A percentile compares a stretch with the other conserved stretches of the same genome.
Evolutionary conservation across 2,888 invertebrate species (phyloP).

Genomic region (Brenthis daphne): DNA sequence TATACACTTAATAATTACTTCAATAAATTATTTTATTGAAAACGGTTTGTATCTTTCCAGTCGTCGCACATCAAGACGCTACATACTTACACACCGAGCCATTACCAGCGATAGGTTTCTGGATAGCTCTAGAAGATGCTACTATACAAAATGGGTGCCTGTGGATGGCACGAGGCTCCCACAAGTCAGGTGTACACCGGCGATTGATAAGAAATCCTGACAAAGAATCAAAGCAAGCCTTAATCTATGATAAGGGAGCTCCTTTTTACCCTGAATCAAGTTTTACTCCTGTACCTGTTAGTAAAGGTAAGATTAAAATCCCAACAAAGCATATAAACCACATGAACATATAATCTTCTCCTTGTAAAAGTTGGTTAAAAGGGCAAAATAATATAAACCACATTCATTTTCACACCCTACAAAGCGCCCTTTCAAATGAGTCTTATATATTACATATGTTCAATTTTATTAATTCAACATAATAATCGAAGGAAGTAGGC

Average conservation of each 20-base stretch:
- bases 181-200: slow-evolving; percentile 90
- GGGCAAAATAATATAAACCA: background rate
- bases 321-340: too few relatives aligned
- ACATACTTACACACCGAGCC: slow-evolving; percentile 94
- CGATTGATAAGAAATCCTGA: slow-evolving; percentile 88
- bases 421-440: too few relatives aligned
- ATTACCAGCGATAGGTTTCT: slow-evolving; percentile 91
- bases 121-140: slow-evolving; percentile 98
- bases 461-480: too few relatives aligned
- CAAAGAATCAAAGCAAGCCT: slow-evolving; percentile 71
- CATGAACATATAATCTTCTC: background rate
- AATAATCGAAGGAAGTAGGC: too few relatives aligned
- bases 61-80: slow-evolving; percentile 92
- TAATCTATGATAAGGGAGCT: slow-evolving; percentile 86
- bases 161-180: slow-evolving; percentile 95
- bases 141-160: slow-evolving; percentile 96
- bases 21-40: too few relatives aligned
- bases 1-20: too few relatives aligned
- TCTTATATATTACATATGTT: too few relatives aligned
- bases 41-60: slow-evolving; percentile 69
- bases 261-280: slow-evolving; percentile 87
- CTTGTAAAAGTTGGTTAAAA: background rate
- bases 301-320: slow-evolving; percentile 84
- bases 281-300: slow-evolving; percentile 90
- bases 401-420: too few relatives aligned